A percentile compares a stretch with the other conserved stretches of the same genome.
phyloP scores from a whole-genome alignment of 1,140 invertebrate genomes.

The Sminthurides bifidus region DNA sequence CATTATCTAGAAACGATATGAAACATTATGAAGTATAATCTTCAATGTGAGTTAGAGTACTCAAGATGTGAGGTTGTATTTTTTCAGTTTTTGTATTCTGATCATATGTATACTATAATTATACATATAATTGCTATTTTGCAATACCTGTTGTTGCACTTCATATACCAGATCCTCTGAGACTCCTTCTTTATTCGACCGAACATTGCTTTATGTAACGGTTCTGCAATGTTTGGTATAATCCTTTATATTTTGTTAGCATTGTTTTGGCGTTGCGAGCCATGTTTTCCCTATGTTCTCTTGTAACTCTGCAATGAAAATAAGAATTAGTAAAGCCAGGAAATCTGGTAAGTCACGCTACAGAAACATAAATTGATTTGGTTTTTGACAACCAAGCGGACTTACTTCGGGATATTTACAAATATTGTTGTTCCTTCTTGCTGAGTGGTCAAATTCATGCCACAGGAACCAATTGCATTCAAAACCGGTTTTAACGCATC shows the following conservation, averaged over 20 bases:
- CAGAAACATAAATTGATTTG: not conserved
- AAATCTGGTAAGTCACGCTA: not conserved
- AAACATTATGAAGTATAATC: not conserved
- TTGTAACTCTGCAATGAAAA: slow-evolving; percentile 56
- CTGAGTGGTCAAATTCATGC: slow-evolving; percentile 86
- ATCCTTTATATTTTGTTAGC: slow-evolving; percentile 64
- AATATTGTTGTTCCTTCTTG: slow-evolving; percentile 83
- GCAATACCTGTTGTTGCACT: slow-evolving; percentile 47
- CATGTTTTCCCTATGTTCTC: slow-evolving; percentile 75
- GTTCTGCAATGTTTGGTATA: slow-evolving; percentile 64
- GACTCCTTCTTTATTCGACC: slow-evolving; percentile 45
- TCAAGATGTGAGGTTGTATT: not conserved
- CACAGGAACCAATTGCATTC: slow-evolving; percentile 59
- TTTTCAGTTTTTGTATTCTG: not conserved
- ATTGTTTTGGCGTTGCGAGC: slow-evolving; percentile 74
- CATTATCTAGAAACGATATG: slow-evolving; percentile 41
- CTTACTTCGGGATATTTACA: slow-evolving; percentile 74
- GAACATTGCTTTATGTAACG: slow-evolving; percentile 55
- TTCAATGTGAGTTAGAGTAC: not conserved
- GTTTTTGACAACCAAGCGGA: slow-evolving; percentile 3
- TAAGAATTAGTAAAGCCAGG: not conserved
- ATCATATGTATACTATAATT: not conserved
- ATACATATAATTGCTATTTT: not conserved
- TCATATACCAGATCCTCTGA: slow-evolving; percentile 54
- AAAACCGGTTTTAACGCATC: slow-evolving; percentile 66